Base-by-base conservation (phyloP, 2,888 invertebrate species). In the Anoplius nigerrimus region DNA sequence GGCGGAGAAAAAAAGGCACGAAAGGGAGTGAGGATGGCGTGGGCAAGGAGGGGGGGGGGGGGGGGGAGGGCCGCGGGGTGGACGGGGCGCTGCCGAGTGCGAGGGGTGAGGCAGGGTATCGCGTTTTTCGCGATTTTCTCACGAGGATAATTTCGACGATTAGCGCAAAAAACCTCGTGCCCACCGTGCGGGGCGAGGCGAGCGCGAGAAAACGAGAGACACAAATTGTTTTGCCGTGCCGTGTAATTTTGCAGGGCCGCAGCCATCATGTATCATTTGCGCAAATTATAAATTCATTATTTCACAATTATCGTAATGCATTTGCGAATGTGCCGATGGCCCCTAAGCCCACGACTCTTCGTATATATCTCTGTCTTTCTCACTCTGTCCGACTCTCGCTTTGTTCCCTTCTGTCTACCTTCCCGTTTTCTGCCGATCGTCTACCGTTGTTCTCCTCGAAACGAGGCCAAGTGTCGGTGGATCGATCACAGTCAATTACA, bases 201-300 rank as follows among this genome's bases (percentile, higher is more conserved):
- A 59, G 69, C 64, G 69, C 66, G 61, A 69, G 75, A 77, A 80
- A 74, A 76, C 73, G 71, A 75, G 78, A 77, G 78, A 80, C 79
- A 83, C 81, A 84, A 82, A 80, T 78, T 85, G 84, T 74, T 62
- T 81, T 82, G 79, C 82, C 79, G 82, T 74, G 83, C 85, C 82
- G 79, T 87, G 78, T 87, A 87, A 87, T 87, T 57, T 86, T 87
- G 82, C 79, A 69, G 76, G 77, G 75, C 84, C 81, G 82, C 82
- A 74, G 72, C 81, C 82, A 86, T 85, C 86, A 83, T 84, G 85
- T 86, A 86, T 87, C 87, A 87, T 87, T 87, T 86, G 82, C 79
- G 76, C 81, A 83, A 87, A 87, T 87, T 87, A 86, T 87, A 87
- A 87, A 87, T 87, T 87, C 88, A 86, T 87, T 87, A 88, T 87